These are phyloP conservation scores for Drosophila truncata DNA, from an alignment of 1,140 invertebrate genomes.

Conservation along the genomic window DNA sequence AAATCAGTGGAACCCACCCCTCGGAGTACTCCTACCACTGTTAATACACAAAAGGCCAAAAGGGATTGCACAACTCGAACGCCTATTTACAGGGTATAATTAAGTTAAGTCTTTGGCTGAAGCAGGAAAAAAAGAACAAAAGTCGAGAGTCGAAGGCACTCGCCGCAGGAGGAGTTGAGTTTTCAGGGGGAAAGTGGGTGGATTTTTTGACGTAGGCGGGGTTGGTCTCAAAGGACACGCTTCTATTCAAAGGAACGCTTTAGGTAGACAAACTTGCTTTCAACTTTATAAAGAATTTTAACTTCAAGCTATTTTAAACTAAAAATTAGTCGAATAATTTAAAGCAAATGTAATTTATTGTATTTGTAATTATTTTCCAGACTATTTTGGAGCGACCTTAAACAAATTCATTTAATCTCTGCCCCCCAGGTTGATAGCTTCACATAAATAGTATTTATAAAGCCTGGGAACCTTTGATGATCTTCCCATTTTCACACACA, in stretches of 20 bases:
- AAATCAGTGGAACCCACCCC: conserved; percentile 42
- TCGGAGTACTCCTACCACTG: not conserved
- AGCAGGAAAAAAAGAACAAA: conserved; percentile 62
- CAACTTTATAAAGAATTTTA: not conserved
- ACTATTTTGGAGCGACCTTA: not conserved
- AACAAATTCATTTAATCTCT: not conserved
- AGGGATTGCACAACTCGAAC: conserved; percentile 81
- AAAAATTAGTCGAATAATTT: not conserved
- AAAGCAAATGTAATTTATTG: not conserved
- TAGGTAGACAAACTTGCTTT: conserved; percentile 10
- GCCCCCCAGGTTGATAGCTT: conserved; percentile 14
- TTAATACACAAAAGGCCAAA: conserved; percentile 32
- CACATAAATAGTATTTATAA: not conserved
- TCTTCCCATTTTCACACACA: conserved; percentile 33
- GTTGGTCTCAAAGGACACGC: conserved; percentile 32
- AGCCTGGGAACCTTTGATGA: conserved; percentile 29
- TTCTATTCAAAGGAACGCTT: conserved; percentile 24
- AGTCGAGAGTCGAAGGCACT: conserved; percentile 60
- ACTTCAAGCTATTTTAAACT: not conserved
- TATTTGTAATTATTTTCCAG: not conserved
- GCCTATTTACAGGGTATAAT: conserved; percentile 85
- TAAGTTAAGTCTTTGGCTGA: conserved; percentile 79
- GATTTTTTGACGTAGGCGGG: conserved; percentile 8
- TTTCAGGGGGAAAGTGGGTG: conserved; percentile 20
- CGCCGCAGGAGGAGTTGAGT: conserved; percentile 2